Evolutionary conservation across 2,888 invertebrate species (phyloP), one percentile per base, ranked within the genome.

Genomic region (Crematogaster levior): DNA sequence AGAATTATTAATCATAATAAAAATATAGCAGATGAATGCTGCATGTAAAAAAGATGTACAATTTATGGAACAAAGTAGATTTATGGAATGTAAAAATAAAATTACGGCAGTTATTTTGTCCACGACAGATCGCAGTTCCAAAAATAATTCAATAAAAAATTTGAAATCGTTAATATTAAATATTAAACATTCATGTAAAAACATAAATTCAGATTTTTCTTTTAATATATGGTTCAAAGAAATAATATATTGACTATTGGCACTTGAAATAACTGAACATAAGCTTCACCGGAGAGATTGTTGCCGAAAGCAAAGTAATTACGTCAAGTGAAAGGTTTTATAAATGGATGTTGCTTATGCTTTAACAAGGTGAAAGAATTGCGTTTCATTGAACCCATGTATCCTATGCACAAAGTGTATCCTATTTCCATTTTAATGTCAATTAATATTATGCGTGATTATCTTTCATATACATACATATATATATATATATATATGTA

Each of bases 291-390:
- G 24, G 1, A 34, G 4, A 75, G 51, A 51, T 65, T 30, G 34
- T 74, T n/a, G 74, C 37, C 48, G 18, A 75, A 75, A 65, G 66
- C 68, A 48, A 74, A 3, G 10, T 37, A 21, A 66, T 74, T 66
- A 66, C 68, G 37, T 37, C 48, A 66, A 37, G 75, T 75, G 75
- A 75, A 75, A 75, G 75, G 75, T 34, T 37, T n/a, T 48, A 24
- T 63, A 63, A 74, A 51, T 9, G 60, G 43, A 15, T 21, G 9
- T 27, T 30, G 34, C 48, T 65, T 75, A 65, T 37, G 24, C 34
- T 24, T 75, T 24, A 66, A 48, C 24, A 24, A 74, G 21, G 15
- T 37, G 10, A 34, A 66, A 24, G 24, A 48, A 18, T 27, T 74
- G 10, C 34, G 43, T 74, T 63, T 61, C 43, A 73, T 43, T 73